Conservation (phyloP, 1,140 invertebrate species). For the Popillia japonica region DNA sequence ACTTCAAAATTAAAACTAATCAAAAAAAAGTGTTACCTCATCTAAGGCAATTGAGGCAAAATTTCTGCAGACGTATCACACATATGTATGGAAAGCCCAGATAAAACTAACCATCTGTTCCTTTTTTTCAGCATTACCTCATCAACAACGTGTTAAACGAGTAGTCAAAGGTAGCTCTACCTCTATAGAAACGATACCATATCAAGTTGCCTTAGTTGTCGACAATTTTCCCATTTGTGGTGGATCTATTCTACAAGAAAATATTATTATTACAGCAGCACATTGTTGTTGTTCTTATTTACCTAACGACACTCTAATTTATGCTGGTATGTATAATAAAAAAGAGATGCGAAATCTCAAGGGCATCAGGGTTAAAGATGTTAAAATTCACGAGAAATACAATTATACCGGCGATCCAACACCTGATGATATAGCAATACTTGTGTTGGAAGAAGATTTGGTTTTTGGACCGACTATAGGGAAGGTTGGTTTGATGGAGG, state of each 20-base stretch:
- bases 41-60: too few species aligned
- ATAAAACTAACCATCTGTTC: too few species aligned
- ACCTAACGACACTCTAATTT: not conserved
- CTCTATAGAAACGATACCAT: not conserved
- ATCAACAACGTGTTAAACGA: not conserved
- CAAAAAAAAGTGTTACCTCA: too few species aligned
- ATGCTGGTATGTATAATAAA: not conserved
- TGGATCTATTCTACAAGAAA: not conserved
- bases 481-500: not conserved
- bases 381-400: not conserved
- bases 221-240: conserved; percentile 18
- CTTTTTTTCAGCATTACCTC: not conserved
- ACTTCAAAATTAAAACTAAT: too few species aligned
- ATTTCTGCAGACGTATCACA: too few species aligned
- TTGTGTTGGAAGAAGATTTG: not conserved
- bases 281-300: not conserved
- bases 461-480: not conserved
- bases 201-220: not conserved
- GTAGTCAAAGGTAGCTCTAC: not conserved
- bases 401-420: not conserved
- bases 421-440: conserved; percentile 8
- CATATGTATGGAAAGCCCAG: too few species aligned
- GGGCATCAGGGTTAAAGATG: not conserved
- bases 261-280: not conserved
- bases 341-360: not conserved